Percentiles rank a stretch among this genome's conserved stretches.
These are phyloP conservation scores for Camponotus pennsylvanicus DNA, from an alignment of 1,140 invertebrate genomes.

Conservation along the genomic window DNA sequence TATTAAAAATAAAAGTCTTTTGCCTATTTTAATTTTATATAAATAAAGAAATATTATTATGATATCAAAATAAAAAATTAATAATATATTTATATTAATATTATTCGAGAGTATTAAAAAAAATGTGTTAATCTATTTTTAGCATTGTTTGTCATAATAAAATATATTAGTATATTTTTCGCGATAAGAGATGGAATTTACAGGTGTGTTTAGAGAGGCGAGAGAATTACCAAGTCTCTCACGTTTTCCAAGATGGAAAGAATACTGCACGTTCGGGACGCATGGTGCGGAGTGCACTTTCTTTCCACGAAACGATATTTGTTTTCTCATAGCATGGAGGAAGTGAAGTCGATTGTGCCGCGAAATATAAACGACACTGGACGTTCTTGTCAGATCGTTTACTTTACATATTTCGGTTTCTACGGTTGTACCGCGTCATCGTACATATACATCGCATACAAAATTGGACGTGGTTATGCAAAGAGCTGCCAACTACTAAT, in stretches of 20 bases:
- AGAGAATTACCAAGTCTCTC: constrained; percentile 5
- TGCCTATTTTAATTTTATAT: background rate
- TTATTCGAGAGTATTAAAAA: background rate
- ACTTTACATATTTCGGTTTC: constrained; percentile 38
- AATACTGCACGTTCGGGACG: constrained; percentile 18
- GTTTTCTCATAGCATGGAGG: constrained; percentile 34
- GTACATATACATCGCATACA: background rate
- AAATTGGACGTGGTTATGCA: constrained; percentile 14
- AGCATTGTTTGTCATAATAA: background rate
- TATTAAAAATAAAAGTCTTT: background rate
- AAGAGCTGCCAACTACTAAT: background rate
- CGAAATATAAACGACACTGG: constrained; percentile 35
- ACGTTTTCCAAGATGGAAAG: constrained; percentile 18
- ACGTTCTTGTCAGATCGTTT: constrained; percentile 26
- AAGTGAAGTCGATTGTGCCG: constrained; percentile 32
- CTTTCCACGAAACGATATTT: constrained; percentile 47
- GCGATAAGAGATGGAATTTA: background rate
- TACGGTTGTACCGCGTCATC: background rate
- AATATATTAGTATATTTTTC: background rate
- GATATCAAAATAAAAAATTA: background rate
- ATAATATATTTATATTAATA: background rate
- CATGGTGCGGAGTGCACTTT: constrained; percentile 12
- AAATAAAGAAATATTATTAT: background rate
- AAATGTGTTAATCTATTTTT: background rate
- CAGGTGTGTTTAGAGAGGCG: background rate